phyloP scores from a whole-genome alignment of 2,888 invertebrate species.

The Parascotia fuliginaria region DNA sequence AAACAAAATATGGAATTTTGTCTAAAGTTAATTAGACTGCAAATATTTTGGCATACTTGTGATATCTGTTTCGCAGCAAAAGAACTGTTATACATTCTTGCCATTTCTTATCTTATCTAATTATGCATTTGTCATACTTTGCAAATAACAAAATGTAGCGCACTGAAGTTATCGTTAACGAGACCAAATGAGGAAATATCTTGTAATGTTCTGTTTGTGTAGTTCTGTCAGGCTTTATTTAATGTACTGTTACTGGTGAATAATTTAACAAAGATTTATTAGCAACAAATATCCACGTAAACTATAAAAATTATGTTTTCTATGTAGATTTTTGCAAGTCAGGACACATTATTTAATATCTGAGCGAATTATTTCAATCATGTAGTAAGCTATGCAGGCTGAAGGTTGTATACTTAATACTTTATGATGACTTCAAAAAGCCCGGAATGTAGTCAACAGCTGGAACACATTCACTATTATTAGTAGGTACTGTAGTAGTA shows the following conservation, averaged over 20 bases:
- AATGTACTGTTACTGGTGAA: too few relatives aligned
- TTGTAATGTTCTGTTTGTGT: constrained; percentile 4
- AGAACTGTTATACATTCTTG: constrained; percentile 22
- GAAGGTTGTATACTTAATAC: background rate
- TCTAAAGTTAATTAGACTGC: constrained; percentile 14
- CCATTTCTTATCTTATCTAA: constrained; percentile 56
- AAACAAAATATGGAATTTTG: too few relatives aligned
- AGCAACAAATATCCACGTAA: too few relatives aligned
- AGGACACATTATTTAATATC: background rate
- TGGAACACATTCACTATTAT: too few relatives aligned
- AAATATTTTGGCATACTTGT: constrained; percentile 44
- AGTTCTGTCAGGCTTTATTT: background rate
- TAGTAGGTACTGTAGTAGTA: too few relatives aligned
- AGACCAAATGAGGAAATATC: constrained; percentile 18
- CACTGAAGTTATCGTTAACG: constrained; percentile 21
- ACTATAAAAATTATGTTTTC: too few relatives aligned
- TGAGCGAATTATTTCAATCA: background rate
- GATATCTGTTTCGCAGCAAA: constrained; percentile 21
- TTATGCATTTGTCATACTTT: constrained; percentile 57
- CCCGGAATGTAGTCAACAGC: too few relatives aligned
- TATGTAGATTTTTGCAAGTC: too few relatives aligned
- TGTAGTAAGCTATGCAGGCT: background rate
- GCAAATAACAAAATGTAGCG: constrained; percentile 45
- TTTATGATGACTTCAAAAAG: too few relatives aligned
- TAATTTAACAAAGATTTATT: too few relatives aligned